Base-by-base conservation (phyloP, 2,888 invertebrate genomes). In the Luffia ferchaultella region DNA sequence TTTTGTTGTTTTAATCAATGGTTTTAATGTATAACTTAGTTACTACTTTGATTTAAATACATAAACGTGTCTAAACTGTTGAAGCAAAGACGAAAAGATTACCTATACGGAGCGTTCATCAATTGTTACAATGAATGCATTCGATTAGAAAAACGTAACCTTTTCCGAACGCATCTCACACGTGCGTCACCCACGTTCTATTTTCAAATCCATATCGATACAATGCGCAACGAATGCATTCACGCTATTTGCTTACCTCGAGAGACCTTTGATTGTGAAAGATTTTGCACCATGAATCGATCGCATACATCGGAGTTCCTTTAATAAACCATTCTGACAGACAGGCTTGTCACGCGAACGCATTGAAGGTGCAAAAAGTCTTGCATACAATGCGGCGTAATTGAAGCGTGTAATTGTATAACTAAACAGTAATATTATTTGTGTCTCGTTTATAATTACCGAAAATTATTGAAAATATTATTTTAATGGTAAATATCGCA, bases 211-310 rank as follows among this genome's bases (percentile, higher is more conserved):
- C 47, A 43, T n/a, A 43, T 42, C 49, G 18, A 47, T 41, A 45
- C 46, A 49, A 73, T 68, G 68, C 67, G 62, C 60, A 54, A 57
- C 63, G 58, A 55, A 63, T 62, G 67, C 67, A 73, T 75, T 72
- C 69, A 71, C 16, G 40, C 58, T 73, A 68, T 77, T 74, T 73
- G 66, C 73, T 68, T 69, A 66, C 60, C 62, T 58, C 55, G 53
- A 55, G 55, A 55, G 53, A 56, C 54, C 62, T 3, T 30, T 12
- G 3, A 30, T 30, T 55, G 56, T 52, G 56, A 54, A 65, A 60
- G 54, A 54, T 57, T 62, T 61, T 63, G 60, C 59, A 49, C 56
- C 58, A 58, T 12, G 30, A 12, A 30, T 30, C 30, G 30, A 30
- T 7, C 30, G 30, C 30, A n/a, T n/a, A n/a, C n/a, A 30, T 30